Evolutionary conservation across 2,888 invertebrate species (phyloP), one percentile per base, ranked within the genome.

Genomic region (Bembecia ichneumoniformis): DNA sequence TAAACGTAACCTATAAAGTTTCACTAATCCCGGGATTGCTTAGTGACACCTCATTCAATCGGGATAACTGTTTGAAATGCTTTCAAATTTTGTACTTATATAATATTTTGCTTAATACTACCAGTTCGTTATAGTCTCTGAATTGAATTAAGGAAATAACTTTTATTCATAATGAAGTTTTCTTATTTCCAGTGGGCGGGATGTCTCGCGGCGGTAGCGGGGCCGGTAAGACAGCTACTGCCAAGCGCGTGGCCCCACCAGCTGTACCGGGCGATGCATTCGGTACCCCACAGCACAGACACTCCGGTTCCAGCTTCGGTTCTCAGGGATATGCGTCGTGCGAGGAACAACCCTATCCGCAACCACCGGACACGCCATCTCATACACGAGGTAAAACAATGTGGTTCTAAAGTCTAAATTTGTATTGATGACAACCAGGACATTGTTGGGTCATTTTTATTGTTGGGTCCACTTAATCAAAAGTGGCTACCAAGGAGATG

Each of bases 201-300:
- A 94, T 95, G 93, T 94, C 93, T 78, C 94, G 95, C 88, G 92
- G 94, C 69, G 86, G 83, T 64, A 72, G 75, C 70, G 82, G 82
- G 58, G 91, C 95, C 83, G 92, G 94, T 66, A 84, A 84, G 83
- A 92, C 93, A 80, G 92, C 93, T 77, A 95, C 95, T 87, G 94
- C 93, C 71, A 96, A 96, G 87, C 95, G 95, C 87, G 96, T 96
- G 74, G 93, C 96, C 64, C 96, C 96, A 66, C 95, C 95, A 45
- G 94, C 95, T 49, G 93, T 95, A 59, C 95, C 95, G 47, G 92
- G 93, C 62, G 92, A 93, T 76, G 91, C 92, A 58, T 91, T 87
- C 64, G 82, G 76, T 16, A 82, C 82, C 9, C 88, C 87, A 3
- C 87, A 87, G 67, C 88, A 93, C 82, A 91, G 95, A 52, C 94